These are phyloP conservation scores for Olivierus martensii DNA, from an alignment of 1,140 invertebrate species.

Conservation along the genomic window DNA sequence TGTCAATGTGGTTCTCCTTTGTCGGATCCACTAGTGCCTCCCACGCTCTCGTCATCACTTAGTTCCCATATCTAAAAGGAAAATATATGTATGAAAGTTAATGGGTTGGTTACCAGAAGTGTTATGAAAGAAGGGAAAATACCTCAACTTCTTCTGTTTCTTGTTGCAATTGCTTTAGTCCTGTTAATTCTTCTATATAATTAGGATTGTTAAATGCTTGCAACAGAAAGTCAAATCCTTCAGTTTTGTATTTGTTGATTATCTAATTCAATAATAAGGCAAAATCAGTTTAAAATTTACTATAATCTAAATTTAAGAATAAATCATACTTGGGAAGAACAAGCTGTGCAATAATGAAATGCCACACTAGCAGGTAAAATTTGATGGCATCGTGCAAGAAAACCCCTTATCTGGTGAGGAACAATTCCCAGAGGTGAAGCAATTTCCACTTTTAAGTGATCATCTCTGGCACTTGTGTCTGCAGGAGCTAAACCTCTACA, in stretches of 20 bases:
- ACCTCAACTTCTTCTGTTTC: conserved; percentile 14
- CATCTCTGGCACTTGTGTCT: conserved; percentile 21
- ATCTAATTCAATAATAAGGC: no score
- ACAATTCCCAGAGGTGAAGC: conserved; percentile 63
- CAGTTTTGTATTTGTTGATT: conserved; percentile 45
- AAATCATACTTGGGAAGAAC: conserved; percentile 45
- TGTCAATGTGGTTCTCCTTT: no score
- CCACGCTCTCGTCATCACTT: no score
- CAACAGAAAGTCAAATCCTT: conserved; percentile 62
- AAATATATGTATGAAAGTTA: no score
- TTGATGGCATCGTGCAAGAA: conserved; percentile 62
- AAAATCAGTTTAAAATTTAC: conserved; percentile 1
- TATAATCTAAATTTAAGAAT: neutral
- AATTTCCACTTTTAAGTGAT: conserved; percentile 21
- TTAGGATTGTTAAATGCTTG: conserved; percentile 70
- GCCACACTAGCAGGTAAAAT: conserved; percentile 64
- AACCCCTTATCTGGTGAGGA: conserved; percentile 89
- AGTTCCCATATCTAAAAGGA: no score
- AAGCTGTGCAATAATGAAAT: conserved; percentile 85
- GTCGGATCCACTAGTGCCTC: no score
- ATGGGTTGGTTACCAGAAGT: no score
- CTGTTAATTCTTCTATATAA: conserved; percentile 76
- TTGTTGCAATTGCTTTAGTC: conserved; percentile 54
- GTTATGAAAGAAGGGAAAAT: no score
- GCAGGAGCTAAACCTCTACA: conserved; percentile 7